Base-by-base conservation (phyloP, 2,797 vertebrate species). In the Sarcoramphus papa region DNA sequence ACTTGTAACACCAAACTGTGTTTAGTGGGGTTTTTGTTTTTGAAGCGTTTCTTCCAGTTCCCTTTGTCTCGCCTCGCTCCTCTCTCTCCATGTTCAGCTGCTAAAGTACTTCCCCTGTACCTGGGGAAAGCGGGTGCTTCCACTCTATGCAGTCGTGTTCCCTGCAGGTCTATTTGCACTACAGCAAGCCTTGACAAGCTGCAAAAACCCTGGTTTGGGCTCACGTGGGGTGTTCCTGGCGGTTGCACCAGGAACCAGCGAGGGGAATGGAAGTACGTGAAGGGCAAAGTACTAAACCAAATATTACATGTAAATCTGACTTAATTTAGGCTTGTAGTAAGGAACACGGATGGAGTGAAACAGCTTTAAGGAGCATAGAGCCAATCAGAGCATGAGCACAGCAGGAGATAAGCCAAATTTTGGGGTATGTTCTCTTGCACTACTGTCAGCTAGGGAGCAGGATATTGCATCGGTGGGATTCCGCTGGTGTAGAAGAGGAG, bases 331-430 rank as follows among this genome's bases (percentile, higher is more conserved):
- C 69, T 84, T 48, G 56, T 6, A 3, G 11, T 18, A 7, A 88
- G 90, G 75, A 89, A 53, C 91, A 47, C 2, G 0, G 50, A 6
- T 25, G 82, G 80, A 69, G 59, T 47, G 35, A 90, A 91, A 88
- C 82, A 92, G 92, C 93, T 97, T 96, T 95, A 95, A 96, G 88
- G 84, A 92, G 74, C 93, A 80, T 3, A 74, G 90, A 94, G 91
- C 95, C 72, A 83, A 62, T 88, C 85, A 19, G 31, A 91, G 77
- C n/a, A 22, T 21, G 82, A 92, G 82, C 85, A 70, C 88, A 81
- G 85, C 76, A 57, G 92, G 93, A 80, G 87, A 54, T 83, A 75
- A 94, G 88, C 92, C 95, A 90, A 25, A 68, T 43, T 37, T 80
- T 37, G 3, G 76, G 63, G 35, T 78, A 19, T 23, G 53, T 92